These are phyloP conservation scores for Lacerta agilis DNA, from an alignment of 2,797 vertebrate species.

Conservation along the genomic window DNA sequence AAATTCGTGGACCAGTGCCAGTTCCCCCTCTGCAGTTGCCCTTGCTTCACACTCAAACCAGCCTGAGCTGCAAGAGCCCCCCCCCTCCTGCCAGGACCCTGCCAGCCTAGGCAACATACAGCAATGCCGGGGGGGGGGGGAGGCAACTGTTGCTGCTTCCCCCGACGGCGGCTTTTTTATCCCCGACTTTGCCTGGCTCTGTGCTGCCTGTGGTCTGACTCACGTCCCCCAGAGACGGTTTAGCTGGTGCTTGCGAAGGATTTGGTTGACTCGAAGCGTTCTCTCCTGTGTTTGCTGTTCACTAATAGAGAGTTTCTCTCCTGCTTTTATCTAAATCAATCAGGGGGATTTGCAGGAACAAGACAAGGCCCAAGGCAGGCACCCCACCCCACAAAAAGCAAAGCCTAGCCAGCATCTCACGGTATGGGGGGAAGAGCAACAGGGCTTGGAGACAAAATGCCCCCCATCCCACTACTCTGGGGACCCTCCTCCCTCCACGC, in stretches of 20 bases:
- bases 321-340: not conserved
- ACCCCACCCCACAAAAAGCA: no score
- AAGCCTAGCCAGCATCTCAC: not conserved
- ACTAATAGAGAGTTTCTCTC: not conserved
- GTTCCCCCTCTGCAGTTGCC: not conserved
- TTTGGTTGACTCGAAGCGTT: not conserved
- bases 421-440: no score
- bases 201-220: no score
- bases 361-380: not conserved
- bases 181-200: not conserved
- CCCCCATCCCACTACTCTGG: not conserved
- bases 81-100: not conserved
- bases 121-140: no score
- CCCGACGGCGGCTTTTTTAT: no score
- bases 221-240: not conserved
- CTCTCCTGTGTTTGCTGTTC: not conserved
- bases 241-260: not conserved
- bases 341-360: not conserved
- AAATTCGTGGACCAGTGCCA: no score
- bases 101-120: no score
- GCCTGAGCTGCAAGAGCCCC: not conserved
- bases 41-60: not conserved
- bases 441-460: not conserved
- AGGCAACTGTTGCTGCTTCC: no score
- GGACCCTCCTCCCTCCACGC: not conserved